Evolutionary conservation across 2,113 vertebrate genomes (phyloP).

Genomic region (Dipodomys spectabilis): DNA sequence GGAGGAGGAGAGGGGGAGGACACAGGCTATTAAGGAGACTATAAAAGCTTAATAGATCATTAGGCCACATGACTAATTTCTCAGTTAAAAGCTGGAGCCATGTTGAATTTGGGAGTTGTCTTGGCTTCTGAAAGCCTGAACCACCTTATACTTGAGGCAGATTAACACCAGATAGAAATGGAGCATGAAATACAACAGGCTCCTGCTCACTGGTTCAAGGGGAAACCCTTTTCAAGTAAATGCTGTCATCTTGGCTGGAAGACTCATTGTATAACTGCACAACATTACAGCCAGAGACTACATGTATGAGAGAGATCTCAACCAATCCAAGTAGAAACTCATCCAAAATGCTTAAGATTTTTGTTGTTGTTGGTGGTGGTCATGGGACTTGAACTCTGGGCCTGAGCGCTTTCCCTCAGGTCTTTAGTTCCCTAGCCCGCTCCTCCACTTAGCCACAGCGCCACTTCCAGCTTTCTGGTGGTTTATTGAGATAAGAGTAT

Average conservation of each 20-base stretch:
- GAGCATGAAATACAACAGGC: not conserved
- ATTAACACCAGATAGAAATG: not conserved
- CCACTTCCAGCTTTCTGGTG: no score
- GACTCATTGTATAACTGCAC: not conserved
- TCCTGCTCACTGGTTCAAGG: not conserved
- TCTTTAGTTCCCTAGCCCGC: no score
- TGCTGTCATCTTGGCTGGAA: not conserved
- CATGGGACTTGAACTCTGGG: not conserved
- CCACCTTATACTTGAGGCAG: constrained; percentile 6
- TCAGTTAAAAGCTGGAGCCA: constrained; percentile 2
- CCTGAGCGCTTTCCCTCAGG: no score
- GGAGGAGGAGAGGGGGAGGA: not conserved
- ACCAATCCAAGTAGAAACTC: no score
- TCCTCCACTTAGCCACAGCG: no score
- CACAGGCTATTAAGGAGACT: not conserved
- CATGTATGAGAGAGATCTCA: no score
- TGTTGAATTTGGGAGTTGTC: constrained; percentile 9
- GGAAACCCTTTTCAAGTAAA: not conserved
- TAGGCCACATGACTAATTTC: not conserved
- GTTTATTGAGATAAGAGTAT: no score
- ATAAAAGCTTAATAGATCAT: not conserved
- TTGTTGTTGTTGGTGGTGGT: not conserved
- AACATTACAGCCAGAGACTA: no score
- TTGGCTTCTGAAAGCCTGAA: not conserved
- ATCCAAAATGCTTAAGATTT: not conserved